A percentile compares a stretch with the other conserved stretches of the same genome.
phyloP scores from a whole-genome alignment of 2,888 invertebrate species.

The Hymenopus coronatus region DNA sequence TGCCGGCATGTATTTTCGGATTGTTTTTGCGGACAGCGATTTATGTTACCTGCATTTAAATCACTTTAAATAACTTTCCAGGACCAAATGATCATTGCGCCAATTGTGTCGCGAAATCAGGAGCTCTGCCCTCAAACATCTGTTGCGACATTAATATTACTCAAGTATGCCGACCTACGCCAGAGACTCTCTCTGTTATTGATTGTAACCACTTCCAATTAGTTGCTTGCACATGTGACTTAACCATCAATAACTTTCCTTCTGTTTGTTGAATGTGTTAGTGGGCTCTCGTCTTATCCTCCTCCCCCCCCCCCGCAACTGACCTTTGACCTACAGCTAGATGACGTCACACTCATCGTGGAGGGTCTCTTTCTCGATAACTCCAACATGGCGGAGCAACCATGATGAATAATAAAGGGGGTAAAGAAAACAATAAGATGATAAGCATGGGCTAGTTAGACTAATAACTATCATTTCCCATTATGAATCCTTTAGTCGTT shows the following conservation, averaged over 20 bases:
- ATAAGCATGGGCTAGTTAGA: background rate
- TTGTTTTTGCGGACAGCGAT: too few relatives aligned
- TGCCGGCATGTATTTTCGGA: too few relatives aligned
- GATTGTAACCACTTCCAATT: background rate
- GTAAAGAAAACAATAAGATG: background rate
- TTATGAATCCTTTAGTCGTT: background rate
- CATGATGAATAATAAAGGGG: background rate
- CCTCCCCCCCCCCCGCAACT: background rate
- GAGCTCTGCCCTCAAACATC: background rate
- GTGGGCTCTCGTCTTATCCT: background rate
- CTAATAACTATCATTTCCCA: background rate
- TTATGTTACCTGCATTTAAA: too few relatives aligned
- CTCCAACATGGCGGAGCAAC: background rate
- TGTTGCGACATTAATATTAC: background rate
- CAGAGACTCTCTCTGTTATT: background rate
- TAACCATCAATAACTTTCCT: background rate
- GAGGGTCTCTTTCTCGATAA: constrained; percentile 1
- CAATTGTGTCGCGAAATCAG: too few relatives aligned
- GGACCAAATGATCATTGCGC: too few relatives aligned
- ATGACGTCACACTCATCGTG: constrained; percentile 11
- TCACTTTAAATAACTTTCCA: too few relatives aligned
- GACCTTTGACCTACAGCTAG: constrained; percentile 10
- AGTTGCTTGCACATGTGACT: background rate
- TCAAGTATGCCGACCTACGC: background rate
- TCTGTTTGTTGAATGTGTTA: background rate